Evolutionary conservation across 2,113 vertebrate genomes (phyloP).

Genomic region (Poeciliopsis retropinna): DNA sequence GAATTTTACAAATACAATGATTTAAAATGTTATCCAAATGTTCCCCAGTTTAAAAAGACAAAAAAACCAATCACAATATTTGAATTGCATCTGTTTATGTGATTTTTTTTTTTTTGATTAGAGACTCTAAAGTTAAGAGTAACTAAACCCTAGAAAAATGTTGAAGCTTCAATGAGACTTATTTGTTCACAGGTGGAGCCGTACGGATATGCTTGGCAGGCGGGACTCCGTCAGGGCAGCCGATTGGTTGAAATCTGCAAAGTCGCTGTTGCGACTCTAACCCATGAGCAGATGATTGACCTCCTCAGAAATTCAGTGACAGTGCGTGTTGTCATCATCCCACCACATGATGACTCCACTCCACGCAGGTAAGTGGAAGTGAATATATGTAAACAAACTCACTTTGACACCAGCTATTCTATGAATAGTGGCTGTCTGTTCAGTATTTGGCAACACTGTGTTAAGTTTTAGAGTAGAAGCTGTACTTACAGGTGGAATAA

Average conservation of each 20-base stretch:
- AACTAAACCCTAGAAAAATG: too few species aligned
- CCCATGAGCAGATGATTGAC: slow-evolving; percentile 98
- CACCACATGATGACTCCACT: slow-evolving; percentile 94
- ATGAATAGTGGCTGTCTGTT: neutral
- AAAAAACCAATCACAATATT: neutral
- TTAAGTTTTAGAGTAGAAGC: neutral
- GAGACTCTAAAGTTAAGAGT: too few species aligned
- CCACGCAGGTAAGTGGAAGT: slow-evolving; percentile 88
- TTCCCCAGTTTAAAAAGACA: neutral
- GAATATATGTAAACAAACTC: neutral
- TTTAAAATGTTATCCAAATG: neutral
- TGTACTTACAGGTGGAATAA: neutral
- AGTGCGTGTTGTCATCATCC: slow-evolving; percentile 95
- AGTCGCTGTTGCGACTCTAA: slow-evolving; percentile 94
- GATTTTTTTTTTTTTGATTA: neutral
- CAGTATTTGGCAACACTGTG: neutral
- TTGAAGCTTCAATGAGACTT: neutral
- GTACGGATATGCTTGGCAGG: slow-evolving; percentile 98
- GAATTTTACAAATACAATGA: neutral
- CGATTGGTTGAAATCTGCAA: slow-evolving; percentile 98
- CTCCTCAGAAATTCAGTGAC: slow-evolving; percentile 94
- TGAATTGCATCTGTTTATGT: neutral
- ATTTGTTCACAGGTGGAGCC: slow-evolving; percentile 83
- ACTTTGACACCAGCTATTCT: neutral
- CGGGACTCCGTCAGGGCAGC: slow-evolving; percentile 95